Conservation (phyloP, 2,797 vertebrate species). For the Simalia tracyae region DNA sequence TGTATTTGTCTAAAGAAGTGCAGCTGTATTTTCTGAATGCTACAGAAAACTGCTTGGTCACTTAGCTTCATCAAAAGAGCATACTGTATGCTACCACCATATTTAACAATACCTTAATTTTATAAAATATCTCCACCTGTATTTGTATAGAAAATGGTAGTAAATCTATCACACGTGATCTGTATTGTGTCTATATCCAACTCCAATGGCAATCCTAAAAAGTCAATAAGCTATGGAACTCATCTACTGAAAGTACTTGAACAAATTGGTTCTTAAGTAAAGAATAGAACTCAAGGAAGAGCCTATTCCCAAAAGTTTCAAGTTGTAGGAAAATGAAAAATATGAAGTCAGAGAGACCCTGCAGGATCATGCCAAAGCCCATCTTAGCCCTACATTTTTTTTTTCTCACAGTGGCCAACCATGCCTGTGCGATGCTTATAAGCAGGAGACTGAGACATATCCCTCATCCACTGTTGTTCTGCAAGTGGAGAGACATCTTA, state of each 20-base stretch:
- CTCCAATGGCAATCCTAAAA: not conserved
- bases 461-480: not conserved
- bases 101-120: not conserved
- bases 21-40: not conserved
- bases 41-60: not conserved
- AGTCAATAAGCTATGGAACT: not conserved
- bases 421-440: too few species aligned
- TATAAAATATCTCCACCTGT: not conserved
- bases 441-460: too few species aligned
- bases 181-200: not conserved
- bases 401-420: too few species aligned
- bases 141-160: not conserved
- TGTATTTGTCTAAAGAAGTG: not conserved
- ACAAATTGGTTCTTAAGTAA: not conserved
- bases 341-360: not conserved
- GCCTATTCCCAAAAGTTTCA: constrained; percentile 26
- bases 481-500: not conserved
- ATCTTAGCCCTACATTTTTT: too few species aligned
- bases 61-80: not conserved
- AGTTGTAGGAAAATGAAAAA: not conserved
- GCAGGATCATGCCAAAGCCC: not conserved
- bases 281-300: not conserved
- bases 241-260: not conserved
- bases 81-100: not conserved
- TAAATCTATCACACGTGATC: not conserved